A percentile compares a stretch with the other conserved stretches of the same genome.
Conservation (phyloP, 2,888 invertebrate genomes). For the Nomada ferruginata region DNA sequence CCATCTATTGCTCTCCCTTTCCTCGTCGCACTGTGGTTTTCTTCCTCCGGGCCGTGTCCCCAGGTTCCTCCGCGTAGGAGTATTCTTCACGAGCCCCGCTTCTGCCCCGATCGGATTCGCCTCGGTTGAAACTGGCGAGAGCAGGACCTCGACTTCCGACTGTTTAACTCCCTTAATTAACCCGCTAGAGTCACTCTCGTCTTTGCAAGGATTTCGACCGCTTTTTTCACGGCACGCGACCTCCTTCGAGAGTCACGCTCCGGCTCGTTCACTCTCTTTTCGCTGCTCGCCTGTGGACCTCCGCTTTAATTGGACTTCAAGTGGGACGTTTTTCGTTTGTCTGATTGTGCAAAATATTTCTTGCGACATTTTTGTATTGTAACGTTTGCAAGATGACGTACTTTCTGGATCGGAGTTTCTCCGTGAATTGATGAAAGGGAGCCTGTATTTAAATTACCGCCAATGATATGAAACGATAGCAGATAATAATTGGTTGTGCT, state of each 20-base stretch:
- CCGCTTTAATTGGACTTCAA: background rate
- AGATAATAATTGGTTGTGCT: too few relatives aligned
- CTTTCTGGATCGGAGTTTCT: too few relatives aligned
- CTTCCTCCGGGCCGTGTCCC: background rate
- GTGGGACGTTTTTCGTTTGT: background rate
- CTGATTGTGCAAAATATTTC: background rate
- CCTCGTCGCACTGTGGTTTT: conserved; percentile 6
- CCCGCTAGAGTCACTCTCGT: conserved; percentile 40
- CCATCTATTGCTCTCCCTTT: background rate
- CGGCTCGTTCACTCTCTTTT: background rate
- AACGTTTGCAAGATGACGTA: background rate
- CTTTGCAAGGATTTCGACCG: conserved; percentile 46
- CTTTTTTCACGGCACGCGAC: conserved; percentile 60
- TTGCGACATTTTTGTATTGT: background rate
- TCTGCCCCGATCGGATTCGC: conserved; percentile 56
- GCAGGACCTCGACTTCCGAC: conserved; percentile 59
- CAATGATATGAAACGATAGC: too few relatives aligned
- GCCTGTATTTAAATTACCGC: too few relatives aligned
- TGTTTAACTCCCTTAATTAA: conserved; percentile 70
- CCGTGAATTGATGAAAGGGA: background rate
- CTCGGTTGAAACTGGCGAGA: conserved; percentile 34
- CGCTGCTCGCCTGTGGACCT: background rate
- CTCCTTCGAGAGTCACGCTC: conserved; percentile 27
- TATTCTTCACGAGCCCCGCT: conserved; percentile 52
- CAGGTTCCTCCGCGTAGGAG: conserved; percentile 8